Conservation (phyloP, 2,888 invertebrate genomes). For the Dilophus febrilis region DNA sequence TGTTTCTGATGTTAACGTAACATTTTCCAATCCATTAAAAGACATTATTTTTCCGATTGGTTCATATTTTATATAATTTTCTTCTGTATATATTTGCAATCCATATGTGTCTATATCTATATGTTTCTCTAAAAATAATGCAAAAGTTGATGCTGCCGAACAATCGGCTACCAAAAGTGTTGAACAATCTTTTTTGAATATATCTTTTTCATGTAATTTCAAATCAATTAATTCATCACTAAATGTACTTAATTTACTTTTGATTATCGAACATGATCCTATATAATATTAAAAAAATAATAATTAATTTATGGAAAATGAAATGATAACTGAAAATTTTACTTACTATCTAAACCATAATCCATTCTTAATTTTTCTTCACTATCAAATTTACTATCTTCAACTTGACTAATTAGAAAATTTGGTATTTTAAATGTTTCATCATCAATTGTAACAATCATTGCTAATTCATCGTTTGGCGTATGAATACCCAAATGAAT, state of each 20-base stretch:
- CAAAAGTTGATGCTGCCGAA: conserved; percentile 23
- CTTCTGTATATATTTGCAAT: too few species aligned
- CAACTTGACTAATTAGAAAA: background rate
- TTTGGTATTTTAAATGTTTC: background rate
- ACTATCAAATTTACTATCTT: too few species aligned
- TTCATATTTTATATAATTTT: too few species aligned
- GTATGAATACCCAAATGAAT: background rate
- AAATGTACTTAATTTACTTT: too few species aligned
- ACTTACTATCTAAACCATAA: too few species aligned
- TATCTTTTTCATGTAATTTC: conserved; percentile 22
- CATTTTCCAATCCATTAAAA: conserved; percentile 19
- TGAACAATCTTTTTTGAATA: conserved; percentile 7
- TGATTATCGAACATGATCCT: too few species aligned
- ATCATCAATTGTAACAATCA: background rate
- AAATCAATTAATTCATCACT: background rate
- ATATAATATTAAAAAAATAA: too few species aligned
- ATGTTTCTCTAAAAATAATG: conserved; percentile 22
- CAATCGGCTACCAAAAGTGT: conserved; percentile 24
- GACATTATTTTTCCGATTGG: conserved; percentile 14
- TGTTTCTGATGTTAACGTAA: conserved; percentile 21
- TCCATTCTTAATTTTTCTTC: too few species aligned
- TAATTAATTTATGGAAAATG: background rate
- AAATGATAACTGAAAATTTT: background rate
- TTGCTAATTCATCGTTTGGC: background rate
- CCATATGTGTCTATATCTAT: too few species aligned